phyloP scores from a whole-genome alignment of 2,113 vertebrate genomes.

The Pseudolaguvia tuberculata region DNA sequence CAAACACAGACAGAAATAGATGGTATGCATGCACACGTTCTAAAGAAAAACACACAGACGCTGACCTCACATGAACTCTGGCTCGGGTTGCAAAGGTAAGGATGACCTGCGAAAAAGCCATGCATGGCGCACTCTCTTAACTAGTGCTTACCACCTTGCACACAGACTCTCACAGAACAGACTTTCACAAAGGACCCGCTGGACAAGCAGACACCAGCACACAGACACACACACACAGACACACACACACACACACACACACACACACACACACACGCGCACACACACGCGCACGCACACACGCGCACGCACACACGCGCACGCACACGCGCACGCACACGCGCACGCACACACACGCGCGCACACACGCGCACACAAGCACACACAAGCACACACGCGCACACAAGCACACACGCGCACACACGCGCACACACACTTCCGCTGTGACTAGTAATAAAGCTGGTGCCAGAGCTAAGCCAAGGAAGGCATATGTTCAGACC shows the following conservation, averaged over 20 bases:
- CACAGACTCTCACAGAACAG: slow-evolving; percentile 15
- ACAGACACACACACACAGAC: slow-evolving; percentile 14
- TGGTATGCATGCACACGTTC: background rate
- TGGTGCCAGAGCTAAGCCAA: no score
- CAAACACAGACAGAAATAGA: background rate
- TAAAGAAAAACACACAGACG: background rate
- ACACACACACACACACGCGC: no score
- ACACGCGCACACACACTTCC: no score
- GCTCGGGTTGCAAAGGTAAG: slow-evolving; percentile 23
- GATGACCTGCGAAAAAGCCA: slow-evolving; percentile 5
- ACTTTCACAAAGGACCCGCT: slow-evolving; percentile 30
- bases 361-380: no score
- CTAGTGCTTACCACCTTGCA: slow-evolving; percentile 22
- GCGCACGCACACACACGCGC: no score
- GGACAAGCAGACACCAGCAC: slow-evolving; percentile 24
- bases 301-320: no score
- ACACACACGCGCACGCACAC: no score
- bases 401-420: no score
- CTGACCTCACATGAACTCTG: slow-evolving; percentile 6
- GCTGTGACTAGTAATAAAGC: background rate
- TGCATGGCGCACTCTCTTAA: slow-evolving; percentile 7
- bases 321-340: no score
- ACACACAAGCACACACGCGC: no score
- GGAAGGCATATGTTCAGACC: no score
- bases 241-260: no score